Conservation (phyloP, 1,140 invertebrate species). For the Laupala kohalensis region DNA sequence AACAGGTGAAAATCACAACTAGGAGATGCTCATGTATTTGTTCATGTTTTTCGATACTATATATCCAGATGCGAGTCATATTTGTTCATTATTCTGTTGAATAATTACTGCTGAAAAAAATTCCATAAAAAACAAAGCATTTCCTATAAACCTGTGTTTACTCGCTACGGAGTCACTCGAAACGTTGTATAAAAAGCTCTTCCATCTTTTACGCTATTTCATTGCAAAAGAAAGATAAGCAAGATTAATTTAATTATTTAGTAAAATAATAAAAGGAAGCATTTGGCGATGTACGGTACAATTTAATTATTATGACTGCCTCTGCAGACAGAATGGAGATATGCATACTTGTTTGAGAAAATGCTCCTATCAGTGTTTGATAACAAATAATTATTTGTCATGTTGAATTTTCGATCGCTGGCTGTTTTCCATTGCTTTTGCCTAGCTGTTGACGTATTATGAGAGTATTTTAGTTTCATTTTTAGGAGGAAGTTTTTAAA, state of each 20-base stretch:
- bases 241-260: background rate
- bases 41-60: too few relatives aligned
- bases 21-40: background rate
- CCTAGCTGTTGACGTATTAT: constrained; percentile 8
- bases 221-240: constrained; percentile 1
- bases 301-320: constrained; percentile 1
- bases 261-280: background rate
- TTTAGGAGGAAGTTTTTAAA: background rate
- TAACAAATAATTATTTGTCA: constrained; percentile 8
- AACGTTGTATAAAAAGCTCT: constrained; percentile 2
- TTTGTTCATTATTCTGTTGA: background rate
- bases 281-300: background rate
- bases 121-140: background rate
- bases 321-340: background rate
- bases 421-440: constrained; percentile 7
- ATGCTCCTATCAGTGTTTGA: constrained; percentile 11
- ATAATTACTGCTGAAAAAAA: too few relatives aligned
- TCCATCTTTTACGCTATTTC: constrained; percentile 8
- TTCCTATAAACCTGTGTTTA: background rate
- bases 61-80: too few relatives aligned
- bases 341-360: constrained; percentile 7
- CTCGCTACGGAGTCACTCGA: background rate
- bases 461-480: background rate
- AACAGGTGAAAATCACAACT: background rate
- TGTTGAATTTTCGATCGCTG: constrained; percentile 14